A percentile compares a stretch with the other conserved stretches of the same genome.
Conservation (phyloP, 2,113 vertebrate species). For the Myrmecophaga tridactyla region DNA sequence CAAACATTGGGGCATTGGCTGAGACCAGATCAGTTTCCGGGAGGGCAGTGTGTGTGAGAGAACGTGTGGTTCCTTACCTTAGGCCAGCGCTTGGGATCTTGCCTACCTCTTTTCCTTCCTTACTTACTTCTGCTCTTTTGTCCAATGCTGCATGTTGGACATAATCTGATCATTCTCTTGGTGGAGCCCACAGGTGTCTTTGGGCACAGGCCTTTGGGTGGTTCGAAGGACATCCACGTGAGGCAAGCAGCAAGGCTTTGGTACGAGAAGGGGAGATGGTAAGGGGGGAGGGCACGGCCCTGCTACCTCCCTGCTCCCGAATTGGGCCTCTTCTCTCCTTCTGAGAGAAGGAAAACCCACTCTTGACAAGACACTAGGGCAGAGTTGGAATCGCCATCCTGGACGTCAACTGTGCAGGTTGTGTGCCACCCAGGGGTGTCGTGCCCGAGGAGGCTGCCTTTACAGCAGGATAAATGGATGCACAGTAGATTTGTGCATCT, state of each 20-base stretch:
- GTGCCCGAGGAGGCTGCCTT: not conserved
- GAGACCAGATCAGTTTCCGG: not conserved
- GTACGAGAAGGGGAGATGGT: not conserved
- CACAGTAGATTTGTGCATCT: not conserved
- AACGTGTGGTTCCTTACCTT: not conserved
- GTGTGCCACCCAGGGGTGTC: not conserved
- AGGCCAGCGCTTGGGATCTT: not conserved
- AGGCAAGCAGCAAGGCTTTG: not conserved
- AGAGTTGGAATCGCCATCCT: not conserved
- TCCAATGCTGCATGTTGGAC: conserved; percentile 81
- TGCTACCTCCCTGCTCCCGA: not conserved
- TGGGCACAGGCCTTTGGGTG: conserved; percentile 56
- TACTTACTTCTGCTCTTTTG: conserved; percentile 84
- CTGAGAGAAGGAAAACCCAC: not conserved
- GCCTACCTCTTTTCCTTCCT: no score
- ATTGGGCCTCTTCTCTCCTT: not conserved
- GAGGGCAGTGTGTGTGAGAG: not conserved
- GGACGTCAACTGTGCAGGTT: not conserved
- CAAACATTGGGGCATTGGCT: not conserved
- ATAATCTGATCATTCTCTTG: conserved; percentile 83
- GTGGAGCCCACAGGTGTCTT: conserved; percentile 66
- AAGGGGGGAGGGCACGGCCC: not conserved
- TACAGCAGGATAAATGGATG: not conserved
- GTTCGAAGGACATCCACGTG: conserved; percentile 73
- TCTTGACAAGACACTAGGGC: not conserved